phyloP scores from a whole-genome alignment of 1,140 invertebrate species.

The Arctopsyche grandis region DNA sequence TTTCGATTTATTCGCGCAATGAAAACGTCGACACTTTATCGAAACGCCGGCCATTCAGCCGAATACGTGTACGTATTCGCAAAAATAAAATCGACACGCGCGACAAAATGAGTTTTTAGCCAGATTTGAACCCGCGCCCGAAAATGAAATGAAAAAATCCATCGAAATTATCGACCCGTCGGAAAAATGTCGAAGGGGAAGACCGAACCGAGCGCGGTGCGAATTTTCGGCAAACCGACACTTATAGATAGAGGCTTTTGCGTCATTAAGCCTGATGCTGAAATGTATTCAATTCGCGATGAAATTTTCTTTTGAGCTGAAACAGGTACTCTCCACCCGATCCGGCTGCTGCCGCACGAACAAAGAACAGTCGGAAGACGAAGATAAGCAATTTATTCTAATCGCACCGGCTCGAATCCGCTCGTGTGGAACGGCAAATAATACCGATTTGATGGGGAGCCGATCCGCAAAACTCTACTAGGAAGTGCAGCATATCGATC shows the following conservation, averaged over 20 bases:
- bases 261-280: slow-evolving; percentile 47
- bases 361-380: neutral
- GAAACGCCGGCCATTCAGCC: slow-evolving; percentile 15
- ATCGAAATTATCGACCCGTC: neutral
- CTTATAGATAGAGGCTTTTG: slow-evolving; percentile 53
- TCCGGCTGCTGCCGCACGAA: neutral
- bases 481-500: neutral
- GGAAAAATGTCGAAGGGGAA: neutral
- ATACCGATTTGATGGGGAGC: slow-evolving; percentile 18
- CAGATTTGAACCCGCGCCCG: neutral
- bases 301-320: slow-evolving; percentile 45
- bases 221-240: slow-evolving; percentile 39
- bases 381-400: slow-evolving; percentile 55
- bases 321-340: neutral
- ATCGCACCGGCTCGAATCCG: slow-evolving; percentile 36
- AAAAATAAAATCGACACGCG: neutral
- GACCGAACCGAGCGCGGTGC: neutral
- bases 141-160: neutral
- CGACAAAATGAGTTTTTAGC: neutral
- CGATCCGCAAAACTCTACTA: slow-evolving; percentile 21
- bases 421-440: slow-evolving; percentile 37
- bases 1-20: slow-evolving; percentile 2
- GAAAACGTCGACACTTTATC: slow-evolving; percentile 27
- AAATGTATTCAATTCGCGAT: slow-evolving; percentile 53
- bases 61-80: slow-evolving; percentile 4